phyloP scores from a whole-genome alignment of 2,888 invertebrate species.

The Drosophila borealis region DNA sequence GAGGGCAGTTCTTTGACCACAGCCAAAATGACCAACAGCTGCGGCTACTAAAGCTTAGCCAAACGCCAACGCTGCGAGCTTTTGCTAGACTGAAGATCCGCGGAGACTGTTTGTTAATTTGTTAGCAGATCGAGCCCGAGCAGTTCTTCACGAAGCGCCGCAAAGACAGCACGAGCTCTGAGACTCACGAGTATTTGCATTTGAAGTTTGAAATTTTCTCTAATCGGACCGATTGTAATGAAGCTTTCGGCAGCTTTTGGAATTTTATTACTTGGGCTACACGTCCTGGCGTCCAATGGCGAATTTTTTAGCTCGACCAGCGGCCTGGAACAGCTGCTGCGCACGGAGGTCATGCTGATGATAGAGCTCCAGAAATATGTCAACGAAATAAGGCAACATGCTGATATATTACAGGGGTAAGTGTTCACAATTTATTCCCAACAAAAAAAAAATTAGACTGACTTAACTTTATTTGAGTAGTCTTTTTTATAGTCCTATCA shows the following conservation, averaged over 20 bases:
- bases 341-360: slow-evolving; percentile 76
- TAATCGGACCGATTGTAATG: slow-evolving; percentile 17
- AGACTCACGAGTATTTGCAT: slow-evolving; percentile 2
- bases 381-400: slow-evolving; percentile 69
- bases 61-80: slow-evolving; percentile 42
- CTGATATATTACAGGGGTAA: slow-evolving; percentile 74
- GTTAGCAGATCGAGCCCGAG: slow-evolving; percentile 28
- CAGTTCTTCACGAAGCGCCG: slow-evolving; percentile 65
- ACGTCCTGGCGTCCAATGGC: slow-evolving; percentile 41
- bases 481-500: not conserved
- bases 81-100: slow-evolving; percentile 42
- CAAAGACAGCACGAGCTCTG: slow-evolving; percentile 39
- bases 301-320: slow-evolving; percentile 80
- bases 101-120: slow-evolving; percentile 13
- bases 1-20: slow-evolving; percentile 56
- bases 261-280: slow-evolving; percentile 24
- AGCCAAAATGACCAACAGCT: slow-evolving; percentile 17
- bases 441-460: not conserved
- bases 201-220: not conserved
- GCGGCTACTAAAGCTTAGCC: slow-evolving; percentile 43
- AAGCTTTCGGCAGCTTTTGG: slow-evolving; percentile 5
- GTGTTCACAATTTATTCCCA: not conserved
- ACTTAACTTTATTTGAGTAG: not conserved
- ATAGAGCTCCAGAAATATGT: slow-evolving; percentile 79
- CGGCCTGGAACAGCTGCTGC: slow-evolving; percentile 76